Evolutionary conservation across 2,113 vertebrate species (phyloP).

Genomic region (Antigone vipio): DNA sequence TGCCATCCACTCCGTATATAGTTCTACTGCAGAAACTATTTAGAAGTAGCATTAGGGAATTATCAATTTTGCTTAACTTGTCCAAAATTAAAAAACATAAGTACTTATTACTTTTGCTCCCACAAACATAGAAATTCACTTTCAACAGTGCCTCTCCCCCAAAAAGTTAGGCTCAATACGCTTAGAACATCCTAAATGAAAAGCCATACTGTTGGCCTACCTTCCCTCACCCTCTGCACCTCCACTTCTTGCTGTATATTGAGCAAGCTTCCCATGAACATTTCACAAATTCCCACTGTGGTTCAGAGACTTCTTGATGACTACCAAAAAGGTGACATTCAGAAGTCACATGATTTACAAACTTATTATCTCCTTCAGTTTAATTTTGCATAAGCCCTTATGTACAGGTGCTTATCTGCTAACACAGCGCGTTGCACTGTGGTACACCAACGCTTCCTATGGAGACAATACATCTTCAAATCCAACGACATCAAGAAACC

Average conservation of each 20-base stretch:
- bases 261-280: neutral
- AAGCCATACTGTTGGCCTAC: neutral
- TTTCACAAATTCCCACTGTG: neutral
- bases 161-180: neutral
- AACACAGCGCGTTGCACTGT: neutral
- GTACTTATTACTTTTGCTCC: neutral
- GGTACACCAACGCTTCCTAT: neutral
- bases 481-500: neutral
- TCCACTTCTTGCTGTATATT: neutral
- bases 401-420: rapidly evolving
- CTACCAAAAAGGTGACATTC: neutral
- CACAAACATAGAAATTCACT: neutral
- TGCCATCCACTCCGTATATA: neutral
- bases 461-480: neutral
- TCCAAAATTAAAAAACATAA: neutral
- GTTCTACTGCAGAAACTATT: too few relatives aligned
- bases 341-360: neutral
- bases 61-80: neutral
- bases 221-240: neutral
- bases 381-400: neutral
- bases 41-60: neutral
- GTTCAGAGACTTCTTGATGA: neutral
- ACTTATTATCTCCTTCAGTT: neutral
- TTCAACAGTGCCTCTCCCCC: neutral
- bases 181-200: neutral